phyloP scores from a whole-genome alignment of 2,888 invertebrate genomes.

The Erannis defoliaria region DNA sequence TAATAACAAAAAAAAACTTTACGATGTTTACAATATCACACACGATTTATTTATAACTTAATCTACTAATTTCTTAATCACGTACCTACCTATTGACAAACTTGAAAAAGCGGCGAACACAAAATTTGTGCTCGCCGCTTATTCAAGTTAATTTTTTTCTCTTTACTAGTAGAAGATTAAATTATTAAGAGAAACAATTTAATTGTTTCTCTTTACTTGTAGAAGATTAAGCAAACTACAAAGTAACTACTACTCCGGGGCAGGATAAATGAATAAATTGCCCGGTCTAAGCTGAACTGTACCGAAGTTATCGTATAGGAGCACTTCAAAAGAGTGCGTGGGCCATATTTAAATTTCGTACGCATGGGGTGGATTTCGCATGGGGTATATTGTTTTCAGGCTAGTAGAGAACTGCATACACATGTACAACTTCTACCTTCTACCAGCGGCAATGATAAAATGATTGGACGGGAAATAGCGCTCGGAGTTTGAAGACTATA shows the following conservation, averaged over 20 bases:
- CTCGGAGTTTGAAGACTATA: too few species aligned
- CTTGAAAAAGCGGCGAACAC: background rate
- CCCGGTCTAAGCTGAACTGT: conserved; percentile 40
- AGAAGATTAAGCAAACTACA: conserved; percentile 40
- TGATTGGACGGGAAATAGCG: too few species aligned
- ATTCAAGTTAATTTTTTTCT: too few species aligned
- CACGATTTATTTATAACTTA: background rate
- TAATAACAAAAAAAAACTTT: too few species aligned
- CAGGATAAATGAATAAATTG: conserved; percentile 47
- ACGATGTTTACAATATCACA: too few species aligned
- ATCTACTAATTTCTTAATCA: background rate
- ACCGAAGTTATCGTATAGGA: conserved; percentile 9
- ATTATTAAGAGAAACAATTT: too few species aligned
- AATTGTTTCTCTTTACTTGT: conserved; percentile 13
- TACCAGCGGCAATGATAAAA: too few species aligned
- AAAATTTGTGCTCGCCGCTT: too few species aligned
- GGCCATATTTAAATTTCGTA: background rate
- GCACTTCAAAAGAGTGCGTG: background rate
- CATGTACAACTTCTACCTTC: too few species aligned
- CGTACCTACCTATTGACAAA: background rate
- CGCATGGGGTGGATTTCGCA: background rate
- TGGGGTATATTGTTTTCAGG: too few species aligned
- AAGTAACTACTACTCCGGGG: conserved; percentile 42
- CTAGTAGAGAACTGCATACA: too few species aligned
- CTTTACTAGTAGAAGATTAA: conserved; percentile 22